Conservation (phyloP, 2,888 invertebrate genomes). For the Acanthoscelides obtectus region DNA sequence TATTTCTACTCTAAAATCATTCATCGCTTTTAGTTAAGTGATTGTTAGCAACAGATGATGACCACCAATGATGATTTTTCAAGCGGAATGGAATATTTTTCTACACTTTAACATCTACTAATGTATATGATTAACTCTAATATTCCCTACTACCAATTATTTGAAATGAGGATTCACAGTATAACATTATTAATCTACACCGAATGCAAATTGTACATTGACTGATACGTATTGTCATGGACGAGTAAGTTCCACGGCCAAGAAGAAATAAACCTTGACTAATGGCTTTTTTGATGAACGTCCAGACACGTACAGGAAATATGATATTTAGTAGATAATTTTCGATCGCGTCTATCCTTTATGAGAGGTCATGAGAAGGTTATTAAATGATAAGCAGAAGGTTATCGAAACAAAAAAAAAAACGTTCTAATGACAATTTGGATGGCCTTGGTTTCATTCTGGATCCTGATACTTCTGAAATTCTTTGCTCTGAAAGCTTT, state of each 20-base stretch:
- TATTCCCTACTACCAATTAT: conserved; percentile 6
- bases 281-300: conserved; percentile 7
- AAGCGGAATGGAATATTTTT: not conserved
- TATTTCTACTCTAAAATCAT: no score
- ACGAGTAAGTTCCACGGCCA: conserved; percentile 5
- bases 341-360: not conserved
- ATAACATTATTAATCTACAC: conserved; percentile 12
- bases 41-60: not conserved
- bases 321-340: not conserved
- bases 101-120: not conserved
- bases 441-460: no score
- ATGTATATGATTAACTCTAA: not conserved
- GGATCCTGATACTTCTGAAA: no score
- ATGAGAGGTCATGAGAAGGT: not conserved
- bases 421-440: no score
- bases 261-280: conserved; percentile 12
- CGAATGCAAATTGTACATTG: conserved; percentile 11
- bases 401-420: no score
- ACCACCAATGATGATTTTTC: not conserved
- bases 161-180: conserved; percentile 9
- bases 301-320: not conserved
- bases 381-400: no score
- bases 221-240: conserved; percentile 6
- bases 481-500: no score
- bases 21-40: no score